Percentiles rank a stretch among this genome's conserved stretches.
Conservation (phyloP, 2,888 invertebrate genomes). For the Agriopis aurantiaria region DNA sequence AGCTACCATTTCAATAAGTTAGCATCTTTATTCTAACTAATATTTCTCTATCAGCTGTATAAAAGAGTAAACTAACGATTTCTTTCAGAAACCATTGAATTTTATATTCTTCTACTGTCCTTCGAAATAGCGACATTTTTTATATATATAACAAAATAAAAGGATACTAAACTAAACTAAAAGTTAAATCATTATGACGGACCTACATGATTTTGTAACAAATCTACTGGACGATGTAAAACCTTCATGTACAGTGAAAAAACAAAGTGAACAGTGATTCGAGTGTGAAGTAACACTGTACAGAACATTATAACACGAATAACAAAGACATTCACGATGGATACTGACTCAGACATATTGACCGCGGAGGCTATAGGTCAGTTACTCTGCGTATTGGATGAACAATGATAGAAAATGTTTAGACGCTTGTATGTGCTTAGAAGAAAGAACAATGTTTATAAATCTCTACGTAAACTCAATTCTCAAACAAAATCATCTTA, state of each 20-base stretch:
- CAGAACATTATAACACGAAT: slow-evolving; percentile 33
- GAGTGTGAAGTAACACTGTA: slow-evolving; percentile 23
- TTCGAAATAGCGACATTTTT: slow-evolving; percentile 17
- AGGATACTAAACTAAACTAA: too few relatives aligned
- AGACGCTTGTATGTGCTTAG: slow-evolving; percentile 27
- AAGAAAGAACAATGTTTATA: slow-evolving; percentile 25
- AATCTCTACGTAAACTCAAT: not conserved
- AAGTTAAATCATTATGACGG: slow-evolving; percentile 16
- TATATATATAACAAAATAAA: too few relatives aligned
- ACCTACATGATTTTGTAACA: slow-evolving; percentile 10
- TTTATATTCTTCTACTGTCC: not conserved
- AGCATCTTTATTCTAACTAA: not conserved
- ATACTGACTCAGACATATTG: slow-evolving; percentile 73
- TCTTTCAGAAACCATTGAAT: slow-evolving; percentile 13
- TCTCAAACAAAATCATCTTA: too few relatives aligned
- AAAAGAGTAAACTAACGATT: not conserved
- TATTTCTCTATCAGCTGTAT: not conserved
- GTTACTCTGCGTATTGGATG: slow-evolving; percentile 53
- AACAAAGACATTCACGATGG: slow-evolving; percentile 59
- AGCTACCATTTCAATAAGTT: not conserved
- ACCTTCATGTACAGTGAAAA: slow-evolving; percentile 11
- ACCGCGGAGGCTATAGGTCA: slow-evolving; percentile 81
- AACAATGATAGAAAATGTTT: slow-evolving; percentile 47
- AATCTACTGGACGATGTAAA: slow-evolving; percentile 8
- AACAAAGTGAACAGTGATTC: slow-evolving; percentile 21